A percentile compares a stretch with the other conserved stretches of the same genome.
phyloP scores from a whole-genome alignment of 2,888 invertebrate species.

The Hoplodrina blanda region DNA sequence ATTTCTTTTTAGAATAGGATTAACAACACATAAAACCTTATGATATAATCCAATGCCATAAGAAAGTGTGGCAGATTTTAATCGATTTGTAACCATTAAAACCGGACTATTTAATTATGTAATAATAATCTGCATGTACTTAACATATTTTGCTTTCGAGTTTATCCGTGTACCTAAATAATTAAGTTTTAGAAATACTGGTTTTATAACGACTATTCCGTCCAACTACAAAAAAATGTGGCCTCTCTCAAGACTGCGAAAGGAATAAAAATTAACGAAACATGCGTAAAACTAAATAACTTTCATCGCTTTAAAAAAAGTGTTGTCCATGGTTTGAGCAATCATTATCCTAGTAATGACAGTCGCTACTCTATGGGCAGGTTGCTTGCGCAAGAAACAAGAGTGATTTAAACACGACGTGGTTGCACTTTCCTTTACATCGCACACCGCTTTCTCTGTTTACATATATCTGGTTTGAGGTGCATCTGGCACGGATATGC shows the following conservation, averaged over 20 bases:
- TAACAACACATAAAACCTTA: not conserved
- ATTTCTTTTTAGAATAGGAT: not conserved
- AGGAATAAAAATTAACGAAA: not conserved
- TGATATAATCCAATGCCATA: constrained; percentile 2
- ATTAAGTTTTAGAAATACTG: not conserved
- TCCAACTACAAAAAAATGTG: too few species aligned
- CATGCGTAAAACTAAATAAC: not conserved
- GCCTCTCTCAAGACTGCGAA: too few species aligned
- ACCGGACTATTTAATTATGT: not conserved
- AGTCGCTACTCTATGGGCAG: constrained; percentile 13
- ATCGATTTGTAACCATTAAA: not conserved
- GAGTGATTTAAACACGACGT: constrained; percentile 33
- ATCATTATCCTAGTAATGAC: not conserved
- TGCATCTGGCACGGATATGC: not conserved
- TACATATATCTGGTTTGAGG: constrained; percentile 24
- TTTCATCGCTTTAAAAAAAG: not conserved
- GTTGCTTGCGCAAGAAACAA: constrained; percentile 49
- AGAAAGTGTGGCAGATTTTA: not conserved
- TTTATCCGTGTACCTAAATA: not conserved
- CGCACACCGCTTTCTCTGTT: constrained; percentile 54
- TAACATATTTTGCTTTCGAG: not conserved
- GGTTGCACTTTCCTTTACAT: constrained; percentile 51
- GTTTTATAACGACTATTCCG: not conserved
- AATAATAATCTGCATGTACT: not conserved
- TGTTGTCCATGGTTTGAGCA: not conserved